Percentiles rank a stretch among this genome's conserved stretches.
Evolutionary conservation across 2,888 invertebrate genomes (phyloP).

Genomic region (Rhyacophila evoluta): DNA sequence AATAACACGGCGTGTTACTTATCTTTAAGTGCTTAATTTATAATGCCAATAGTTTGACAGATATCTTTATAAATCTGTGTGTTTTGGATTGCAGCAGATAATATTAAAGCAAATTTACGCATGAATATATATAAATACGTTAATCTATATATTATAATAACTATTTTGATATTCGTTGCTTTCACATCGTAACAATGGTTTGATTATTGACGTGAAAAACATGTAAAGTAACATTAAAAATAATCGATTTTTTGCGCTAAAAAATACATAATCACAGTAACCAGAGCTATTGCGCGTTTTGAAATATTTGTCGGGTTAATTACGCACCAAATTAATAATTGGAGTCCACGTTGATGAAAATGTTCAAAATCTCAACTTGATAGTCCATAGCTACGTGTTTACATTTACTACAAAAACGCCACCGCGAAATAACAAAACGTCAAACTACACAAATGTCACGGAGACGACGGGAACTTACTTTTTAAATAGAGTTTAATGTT

Average conservation of each 20-base stretch:
- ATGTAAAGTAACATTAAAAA: constrained; percentile 30
- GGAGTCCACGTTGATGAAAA: neutral
- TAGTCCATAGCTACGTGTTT: constrained; percentile 37
- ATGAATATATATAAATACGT: too few relatives aligned
- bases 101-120: too few relatives aligned
- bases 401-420: constrained; percentile 39
- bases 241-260: constrained; percentile 47
- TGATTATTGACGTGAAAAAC: constrained; percentile 1
- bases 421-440: constrained; percentile 32
- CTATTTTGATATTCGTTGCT: neutral
- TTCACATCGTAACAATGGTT: neutral
- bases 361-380: neutral
- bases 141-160: neutral
- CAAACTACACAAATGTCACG: constrained; percentile 45
- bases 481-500: neutral
- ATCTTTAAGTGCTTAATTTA: too few relatives aligned
- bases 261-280: neutral
- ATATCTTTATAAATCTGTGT: too few relatives aligned
- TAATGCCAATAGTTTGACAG: too few relatives aligned
- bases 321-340: constrained; percentile 33
- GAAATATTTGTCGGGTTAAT: neutral
- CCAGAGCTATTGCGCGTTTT: neutral
- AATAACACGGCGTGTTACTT: too few relatives aligned
- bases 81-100: too few relatives aligned
- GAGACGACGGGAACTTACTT: constrained; percentile 28